Conservation (phyloP, 2,113 vertebrate species). For the Condylura cristata region DNA sequence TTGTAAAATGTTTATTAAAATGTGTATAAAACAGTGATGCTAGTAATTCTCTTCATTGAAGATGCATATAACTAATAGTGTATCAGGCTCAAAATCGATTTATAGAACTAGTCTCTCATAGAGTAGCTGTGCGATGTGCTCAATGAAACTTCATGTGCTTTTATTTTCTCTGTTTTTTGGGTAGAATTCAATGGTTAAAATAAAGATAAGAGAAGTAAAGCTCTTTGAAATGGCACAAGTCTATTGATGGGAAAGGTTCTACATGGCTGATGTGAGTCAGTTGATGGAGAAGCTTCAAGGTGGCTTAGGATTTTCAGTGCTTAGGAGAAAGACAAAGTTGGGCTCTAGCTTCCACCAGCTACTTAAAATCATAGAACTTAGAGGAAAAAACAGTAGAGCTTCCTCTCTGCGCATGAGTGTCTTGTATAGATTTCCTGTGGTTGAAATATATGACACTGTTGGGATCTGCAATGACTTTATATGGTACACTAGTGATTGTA, state of each 20-base stretch:
- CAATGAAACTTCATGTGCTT: neutral
- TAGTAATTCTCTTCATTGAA: neutral
- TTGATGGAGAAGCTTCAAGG: neutral
- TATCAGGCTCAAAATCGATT: neutral
- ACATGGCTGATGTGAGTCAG: neutral
- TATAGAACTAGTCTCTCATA: neutral
- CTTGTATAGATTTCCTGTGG: neutral
- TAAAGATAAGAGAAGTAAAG: neutral
- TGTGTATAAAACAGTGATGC: neutral
- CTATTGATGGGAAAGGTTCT: neutral
- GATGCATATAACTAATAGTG: neutral
- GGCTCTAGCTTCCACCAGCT: neutral
- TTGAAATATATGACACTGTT: neutral
- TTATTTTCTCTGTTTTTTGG: neutral
- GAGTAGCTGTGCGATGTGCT: neutral
- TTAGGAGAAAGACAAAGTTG: neutral
- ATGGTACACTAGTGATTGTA: neutral
- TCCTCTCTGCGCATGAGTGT: neutral
- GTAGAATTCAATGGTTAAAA: neutral
- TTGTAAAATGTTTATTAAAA: neutral
- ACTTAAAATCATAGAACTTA: neutral
- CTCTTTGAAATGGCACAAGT: neutral
- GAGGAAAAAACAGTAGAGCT: neutral
- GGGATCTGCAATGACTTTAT: neutral
- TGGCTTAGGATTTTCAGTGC: neutral